phyloP scores from a whole-genome alignment of 2,113 vertebrate species.

The Phrynocephalus versicolor region DNA sequence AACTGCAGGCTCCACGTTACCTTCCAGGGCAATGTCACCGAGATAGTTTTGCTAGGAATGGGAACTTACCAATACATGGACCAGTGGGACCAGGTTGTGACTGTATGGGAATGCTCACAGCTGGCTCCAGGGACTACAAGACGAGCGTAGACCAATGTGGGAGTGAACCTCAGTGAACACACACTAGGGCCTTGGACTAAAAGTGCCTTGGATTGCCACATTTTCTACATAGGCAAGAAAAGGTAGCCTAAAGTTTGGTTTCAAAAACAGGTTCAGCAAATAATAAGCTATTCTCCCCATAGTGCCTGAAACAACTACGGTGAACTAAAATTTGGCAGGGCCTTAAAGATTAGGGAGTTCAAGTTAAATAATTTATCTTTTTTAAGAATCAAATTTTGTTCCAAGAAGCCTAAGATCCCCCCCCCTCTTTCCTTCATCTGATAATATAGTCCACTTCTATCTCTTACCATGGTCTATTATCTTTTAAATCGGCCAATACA shows the following conservation, averaged over 20 bases:
- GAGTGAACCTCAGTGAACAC: too few relatives aligned
- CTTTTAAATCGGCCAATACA: not conserved
- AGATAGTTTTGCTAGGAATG: too few relatives aligned
- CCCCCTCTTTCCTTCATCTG: not conserved
- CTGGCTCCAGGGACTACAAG: not conserved
- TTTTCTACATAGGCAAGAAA: not conserved
- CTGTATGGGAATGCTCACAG: not conserved
- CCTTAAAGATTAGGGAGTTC: not conserved
- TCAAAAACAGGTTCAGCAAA: not conserved
- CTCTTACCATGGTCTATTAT: not conserved
- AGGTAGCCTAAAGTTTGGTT: not conserved
- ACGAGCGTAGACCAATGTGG: too few relatives aligned
- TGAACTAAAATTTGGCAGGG: not conserved
- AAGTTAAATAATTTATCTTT: not conserved
- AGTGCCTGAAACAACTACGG: not conserved
- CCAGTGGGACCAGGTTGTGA: too few relatives aligned
- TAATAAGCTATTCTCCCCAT: not conserved
- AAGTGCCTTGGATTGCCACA: too few relatives aligned
- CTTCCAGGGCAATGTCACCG: too few relatives aligned
- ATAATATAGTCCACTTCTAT: not conserved
- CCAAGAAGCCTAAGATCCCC: not conserved
- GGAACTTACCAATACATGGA: too few relatives aligned
- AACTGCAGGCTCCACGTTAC: too few relatives aligned
- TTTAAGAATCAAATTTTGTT: not conserved
- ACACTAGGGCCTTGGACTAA: too few relatives aligned